Percentiles rank a stretch among this genome's conserved stretches.
Evolutionary conservation across 2,888 invertebrate genomes (phyloP).

Genomic region (Eudasyphora cyanicolor): DNA sequence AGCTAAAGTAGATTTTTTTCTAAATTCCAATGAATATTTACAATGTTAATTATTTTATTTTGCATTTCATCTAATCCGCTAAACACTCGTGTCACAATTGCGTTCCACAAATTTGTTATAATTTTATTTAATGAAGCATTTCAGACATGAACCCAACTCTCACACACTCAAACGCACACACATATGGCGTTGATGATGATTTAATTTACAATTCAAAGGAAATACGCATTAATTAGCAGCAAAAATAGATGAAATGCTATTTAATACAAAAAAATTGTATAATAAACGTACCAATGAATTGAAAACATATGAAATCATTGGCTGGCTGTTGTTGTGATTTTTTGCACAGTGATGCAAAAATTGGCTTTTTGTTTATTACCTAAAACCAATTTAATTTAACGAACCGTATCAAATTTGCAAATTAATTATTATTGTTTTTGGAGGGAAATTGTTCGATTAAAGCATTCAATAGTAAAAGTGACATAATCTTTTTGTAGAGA

Average conservation of each 20-base stretch:
- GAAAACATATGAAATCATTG: neutral
- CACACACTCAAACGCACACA: conserved; percentile 25
- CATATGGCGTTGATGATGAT: neutral
- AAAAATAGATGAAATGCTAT: conserved; percentile 18
- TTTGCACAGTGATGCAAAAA: neutral
- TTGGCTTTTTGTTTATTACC: neutral
- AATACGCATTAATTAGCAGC: conserved; percentile 45
- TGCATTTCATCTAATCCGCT: too few species aligned
- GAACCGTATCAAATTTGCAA: neutral
- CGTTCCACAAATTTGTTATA: conserved; percentile 43
- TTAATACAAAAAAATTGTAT: neutral
- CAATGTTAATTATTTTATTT: too few species aligned
- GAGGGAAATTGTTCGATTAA: neutral
- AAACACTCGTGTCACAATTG: neutral
- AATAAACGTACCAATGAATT: neutral
- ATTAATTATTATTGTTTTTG: neutral
- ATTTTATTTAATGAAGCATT: conserved; percentile 57
- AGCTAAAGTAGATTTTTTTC: too few species aligned
- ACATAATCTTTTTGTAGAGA: too few species aligned
- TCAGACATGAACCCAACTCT: conserved; percentile 18
- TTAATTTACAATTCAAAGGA: conserved; percentile 33
- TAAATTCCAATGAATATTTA: too few species aligned
- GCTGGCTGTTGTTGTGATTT: neutral
- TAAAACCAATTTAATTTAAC: neutral
- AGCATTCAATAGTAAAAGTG: too few species aligned